Evolutionary conservation across 2,888 invertebrate species (phyloP).

Genomic region (Meiosimyza decipiens): DNA sequence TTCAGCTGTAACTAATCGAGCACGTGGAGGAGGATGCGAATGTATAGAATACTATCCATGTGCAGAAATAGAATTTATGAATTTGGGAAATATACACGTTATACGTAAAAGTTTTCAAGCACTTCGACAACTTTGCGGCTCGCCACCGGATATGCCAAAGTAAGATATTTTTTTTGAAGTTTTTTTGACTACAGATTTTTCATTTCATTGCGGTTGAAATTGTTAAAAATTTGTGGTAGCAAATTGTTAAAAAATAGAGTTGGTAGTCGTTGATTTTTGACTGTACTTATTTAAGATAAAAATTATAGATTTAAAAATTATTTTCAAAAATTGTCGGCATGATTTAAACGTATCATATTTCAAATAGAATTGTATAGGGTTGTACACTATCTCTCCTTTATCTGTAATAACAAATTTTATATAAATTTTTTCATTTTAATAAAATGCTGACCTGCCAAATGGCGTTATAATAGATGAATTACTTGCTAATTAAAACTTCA

Average conservation of each 20-base stretch:
- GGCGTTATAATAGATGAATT: too few species aligned
- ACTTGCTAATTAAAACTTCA: too few species aligned
- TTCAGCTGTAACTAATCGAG: slow-evolving; percentile 95
- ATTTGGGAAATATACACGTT: slow-evolving; percentile 96
- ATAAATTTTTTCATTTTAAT: too few species aligned
- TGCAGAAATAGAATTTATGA: slow-evolving; percentile 97
- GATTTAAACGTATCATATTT: too few species aligned
- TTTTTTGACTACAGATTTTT: background rate
- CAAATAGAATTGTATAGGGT: too few species aligned
- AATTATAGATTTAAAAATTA: too few species aligned
- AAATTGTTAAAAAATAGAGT: background rate
- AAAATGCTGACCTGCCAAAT: too few species aligned
- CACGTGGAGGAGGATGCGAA: slow-evolving; percentile 97
- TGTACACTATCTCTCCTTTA: too few species aligned
- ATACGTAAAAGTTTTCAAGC: slow-evolving; percentile 93
- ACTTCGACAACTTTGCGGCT: slow-evolving; percentile 81
- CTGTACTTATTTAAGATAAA: too few species aligned
- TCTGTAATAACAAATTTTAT: too few species aligned
- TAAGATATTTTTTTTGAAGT: slow-evolving; percentile 63
- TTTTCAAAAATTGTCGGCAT: too few species aligned
- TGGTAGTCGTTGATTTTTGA: too few species aligned
- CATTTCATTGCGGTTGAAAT: background rate
- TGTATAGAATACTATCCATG: slow-evolving; percentile 94
- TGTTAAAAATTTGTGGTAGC: background rate
- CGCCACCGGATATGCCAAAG: slow-evolving; percentile 83